These are phyloP conservation scores for Potamarius usumacintae DNA, from an alignment of 2,113 vertebrate species.

Conservation along the genomic window DNA sequence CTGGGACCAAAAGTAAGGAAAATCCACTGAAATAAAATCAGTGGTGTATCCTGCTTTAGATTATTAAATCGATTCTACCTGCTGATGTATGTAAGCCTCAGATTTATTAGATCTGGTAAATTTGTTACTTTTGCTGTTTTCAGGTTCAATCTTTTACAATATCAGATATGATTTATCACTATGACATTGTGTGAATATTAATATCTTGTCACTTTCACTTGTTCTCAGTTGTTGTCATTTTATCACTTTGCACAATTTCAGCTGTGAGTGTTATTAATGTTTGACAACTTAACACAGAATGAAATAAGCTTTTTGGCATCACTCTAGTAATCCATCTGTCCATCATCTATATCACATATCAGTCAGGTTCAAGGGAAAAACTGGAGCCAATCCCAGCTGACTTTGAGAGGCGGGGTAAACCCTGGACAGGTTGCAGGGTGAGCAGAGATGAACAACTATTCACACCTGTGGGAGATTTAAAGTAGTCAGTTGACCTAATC, in stretches of 20 bases:
- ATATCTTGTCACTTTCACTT: conserved; percentile 25
- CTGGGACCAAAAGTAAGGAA: neutral
- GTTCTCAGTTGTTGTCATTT: neutral
- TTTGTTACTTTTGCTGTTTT: conserved; percentile 14
- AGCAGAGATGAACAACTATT: no score
- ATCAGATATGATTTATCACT: conserved; percentile 9
- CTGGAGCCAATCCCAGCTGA: no score
- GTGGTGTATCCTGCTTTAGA: neutral
- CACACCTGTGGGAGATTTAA: no score
- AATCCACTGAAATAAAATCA: neutral
- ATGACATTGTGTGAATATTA: conserved; percentile 12
- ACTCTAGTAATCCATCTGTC: neutral
- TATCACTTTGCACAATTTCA: neutral
- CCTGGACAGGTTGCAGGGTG: no score
- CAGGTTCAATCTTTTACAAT: conserved; percentile 10
- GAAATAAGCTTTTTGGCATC: no score
- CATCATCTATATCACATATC: no score
- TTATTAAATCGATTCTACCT: conserved; percentile 5
- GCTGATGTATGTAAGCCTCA: neutral
- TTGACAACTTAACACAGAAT: neutral
- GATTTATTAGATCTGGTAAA: conserved; percentile 26
- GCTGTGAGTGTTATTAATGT: neutral
- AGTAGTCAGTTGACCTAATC: no score
- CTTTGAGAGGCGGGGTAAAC: no score
- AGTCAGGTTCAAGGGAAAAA: no score